These are phyloP conservation scores for Apeltes quadracus DNA, from an alignment of 2,113 vertebrate genomes.

Conservation along the genomic window DNA sequence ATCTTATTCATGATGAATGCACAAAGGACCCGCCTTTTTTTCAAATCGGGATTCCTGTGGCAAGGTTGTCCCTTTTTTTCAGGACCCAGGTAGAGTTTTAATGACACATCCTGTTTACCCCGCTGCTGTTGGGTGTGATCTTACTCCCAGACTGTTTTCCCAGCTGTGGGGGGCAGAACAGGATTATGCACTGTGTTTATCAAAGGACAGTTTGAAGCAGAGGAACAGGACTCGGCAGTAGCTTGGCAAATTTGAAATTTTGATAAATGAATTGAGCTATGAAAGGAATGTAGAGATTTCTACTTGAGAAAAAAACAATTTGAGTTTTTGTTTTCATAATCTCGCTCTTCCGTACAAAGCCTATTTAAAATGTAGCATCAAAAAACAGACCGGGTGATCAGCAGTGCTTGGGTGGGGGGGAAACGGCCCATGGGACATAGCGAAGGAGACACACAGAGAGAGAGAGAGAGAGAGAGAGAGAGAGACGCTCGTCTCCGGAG, in stretches of 20 bases:
- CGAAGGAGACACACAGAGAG: slow-evolving; percentile 23
- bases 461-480: slow-evolving; percentile 10
- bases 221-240: background rate
- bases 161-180: slow-evolving; percentile 55
- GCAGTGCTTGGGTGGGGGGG: slow-evolving; percentile 42
- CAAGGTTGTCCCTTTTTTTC: slow-evolving; percentile 43
- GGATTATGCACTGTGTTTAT: slow-evolving; percentile 44
- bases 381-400: slow-evolving; percentile 38
- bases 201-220: slow-evolving; percentile 18
- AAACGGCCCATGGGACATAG: slow-evolving; percentile 42
- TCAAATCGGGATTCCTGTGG: slow-evolving; percentile 23
- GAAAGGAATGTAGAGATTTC: background rate
- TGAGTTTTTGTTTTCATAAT: slow-evolving; percentile 5
- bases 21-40: slow-evolving; percentile 32
- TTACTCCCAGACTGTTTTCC: slow-evolving; percentile 60
- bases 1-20: slow-evolving; percentile 3
- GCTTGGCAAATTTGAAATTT: background rate
- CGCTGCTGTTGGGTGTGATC: slow-evolving; percentile 85
- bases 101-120: slow-evolving; percentile 87
- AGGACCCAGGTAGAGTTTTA: slow-evolving; percentile 76
- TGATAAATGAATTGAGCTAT: background rate
- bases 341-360: slow-evolving; percentile 13
- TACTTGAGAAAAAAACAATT: background rate
- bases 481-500: slow-evolving; percentile 54
- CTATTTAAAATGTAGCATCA: slow-evolving; percentile 27